A percentile compares a stretch with the other conserved stretches of the same genome.
phyloP scores from a whole-genome alignment of 1,140 invertebrate genomes.

The Procambarus virginalis region DNA sequence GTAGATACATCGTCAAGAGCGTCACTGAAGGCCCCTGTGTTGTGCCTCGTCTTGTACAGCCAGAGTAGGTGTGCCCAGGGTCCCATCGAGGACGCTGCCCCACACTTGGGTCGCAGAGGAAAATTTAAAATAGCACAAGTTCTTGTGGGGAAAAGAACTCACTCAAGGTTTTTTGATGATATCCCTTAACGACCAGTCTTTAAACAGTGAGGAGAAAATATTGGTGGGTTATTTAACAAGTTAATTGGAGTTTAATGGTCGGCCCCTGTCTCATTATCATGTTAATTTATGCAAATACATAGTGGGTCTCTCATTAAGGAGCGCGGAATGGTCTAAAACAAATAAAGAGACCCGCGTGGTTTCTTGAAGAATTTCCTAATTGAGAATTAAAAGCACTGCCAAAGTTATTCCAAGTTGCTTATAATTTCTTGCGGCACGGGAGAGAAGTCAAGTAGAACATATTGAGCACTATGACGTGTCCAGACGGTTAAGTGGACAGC shows the following conservation, averaged over 20 bases:
- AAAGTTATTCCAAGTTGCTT: too few relatives aligned
- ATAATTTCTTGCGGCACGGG: too few relatives aligned
- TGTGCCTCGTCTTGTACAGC: too few relatives aligned
- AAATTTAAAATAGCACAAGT: neutral
- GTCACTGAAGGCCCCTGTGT: too few relatives aligned
- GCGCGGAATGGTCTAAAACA: neutral
- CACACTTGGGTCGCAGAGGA: too few relatives aligned
- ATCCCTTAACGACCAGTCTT: neutral
- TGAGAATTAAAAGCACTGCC: neutral
- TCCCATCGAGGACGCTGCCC: too few relatives aligned
- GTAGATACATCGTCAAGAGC: too few relatives aligned
- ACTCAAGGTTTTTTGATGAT: neutral
- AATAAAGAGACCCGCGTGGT: neutral
- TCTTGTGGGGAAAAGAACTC: neutral
- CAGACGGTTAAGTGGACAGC: too few relatives aligned
- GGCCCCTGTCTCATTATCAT: slow-evolving; percentile 1
- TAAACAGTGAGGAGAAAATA: neutral
- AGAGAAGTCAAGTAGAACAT: too few relatives aligned
- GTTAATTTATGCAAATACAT: slow-evolving; percentile 9
- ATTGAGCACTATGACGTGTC: too few relatives aligned
- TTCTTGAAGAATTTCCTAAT: neutral
- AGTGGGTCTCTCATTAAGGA: neutral
- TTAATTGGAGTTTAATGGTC: slow-evolving; percentile 11
- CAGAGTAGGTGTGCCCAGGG: too few relatives aligned
- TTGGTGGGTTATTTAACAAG: slow-evolving; percentile 4